Percentiles rank a stretch among this genome's conserved stretches.
Conservation (phyloP, 2,797 vertebrate species). For the Enteromius viviparus region DNA sequence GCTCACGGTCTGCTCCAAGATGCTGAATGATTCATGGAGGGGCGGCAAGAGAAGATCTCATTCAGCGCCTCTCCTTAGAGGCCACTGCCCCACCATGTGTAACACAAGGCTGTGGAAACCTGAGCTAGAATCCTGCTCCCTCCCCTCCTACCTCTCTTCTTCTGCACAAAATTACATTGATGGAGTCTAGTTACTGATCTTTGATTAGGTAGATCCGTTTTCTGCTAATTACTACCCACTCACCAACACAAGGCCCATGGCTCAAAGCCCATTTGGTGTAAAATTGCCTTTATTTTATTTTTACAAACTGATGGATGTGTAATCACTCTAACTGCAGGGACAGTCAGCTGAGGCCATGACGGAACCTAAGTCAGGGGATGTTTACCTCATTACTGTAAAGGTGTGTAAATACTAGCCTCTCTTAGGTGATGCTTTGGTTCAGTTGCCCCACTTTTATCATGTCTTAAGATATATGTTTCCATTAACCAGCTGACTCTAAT, state of each 20-base stretch:
- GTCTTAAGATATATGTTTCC: neutral
- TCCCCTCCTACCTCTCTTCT: slow-evolving; percentile 60
- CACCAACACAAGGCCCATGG: slow-evolving; percentile 44
- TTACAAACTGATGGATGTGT: slow-evolving; percentile 15
- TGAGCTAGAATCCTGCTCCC: slow-evolving; percentile 38
- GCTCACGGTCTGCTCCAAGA: slow-evolving; percentile 59
- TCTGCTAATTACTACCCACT: slow-evolving; percentile 68
- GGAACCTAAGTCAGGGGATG: slow-evolving; percentile 14
- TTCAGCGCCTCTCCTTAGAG: slow-evolving; percentile 72
- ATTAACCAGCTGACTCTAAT: neutral
- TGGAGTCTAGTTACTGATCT: slow-evolving; percentile 85
- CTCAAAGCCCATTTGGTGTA: slow-evolving; percentile 21
- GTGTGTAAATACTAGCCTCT: neutral
- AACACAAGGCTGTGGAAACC: slow-evolving; percentile 78
- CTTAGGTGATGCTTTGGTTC: neutral
- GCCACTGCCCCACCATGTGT: slow-evolving; percentile 68
- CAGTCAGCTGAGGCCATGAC: neutral
- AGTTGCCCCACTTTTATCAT: neutral
- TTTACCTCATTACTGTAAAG: slow-evolving; percentile 29
- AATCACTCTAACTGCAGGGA: neutral
- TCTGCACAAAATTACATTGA: slow-evolving; percentile 73
- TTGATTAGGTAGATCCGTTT: slow-evolving; percentile 79
- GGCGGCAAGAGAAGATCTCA: slow-evolving; percentile 68
- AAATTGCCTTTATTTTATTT: slow-evolving; percentile 25
- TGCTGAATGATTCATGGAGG: slow-evolving; percentile 87